Evolutionary conservation across 2,113 vertebrate species (phyloP).

Genomic region (Oreochromis aureus): DNA sequence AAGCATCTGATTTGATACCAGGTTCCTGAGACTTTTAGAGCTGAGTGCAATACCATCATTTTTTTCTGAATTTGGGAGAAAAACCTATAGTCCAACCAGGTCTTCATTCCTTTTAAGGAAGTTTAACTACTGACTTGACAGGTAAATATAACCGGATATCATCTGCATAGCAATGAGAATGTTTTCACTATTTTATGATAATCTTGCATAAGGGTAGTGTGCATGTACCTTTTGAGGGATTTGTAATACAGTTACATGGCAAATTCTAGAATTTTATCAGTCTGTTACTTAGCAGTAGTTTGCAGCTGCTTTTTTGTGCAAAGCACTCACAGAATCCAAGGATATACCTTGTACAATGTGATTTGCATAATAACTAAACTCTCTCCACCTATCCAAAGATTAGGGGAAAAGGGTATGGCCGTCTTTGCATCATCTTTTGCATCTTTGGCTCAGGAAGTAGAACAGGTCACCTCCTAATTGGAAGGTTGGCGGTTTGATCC

Average conservation of each 20-base stretch:
- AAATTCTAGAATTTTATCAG: not conserved
- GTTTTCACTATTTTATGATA: not conserved
- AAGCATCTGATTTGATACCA: not conserved
- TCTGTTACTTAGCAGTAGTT: not conserved
- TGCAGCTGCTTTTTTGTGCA: not conserved
- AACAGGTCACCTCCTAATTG: not conserved
- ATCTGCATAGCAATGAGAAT: not conserved
- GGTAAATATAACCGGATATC: not conserved
- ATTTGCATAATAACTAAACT: not conserved
- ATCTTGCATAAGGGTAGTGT: not conserved
- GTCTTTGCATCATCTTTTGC: not conserved
- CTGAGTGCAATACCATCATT: not conserved
- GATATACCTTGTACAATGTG: not conserved
- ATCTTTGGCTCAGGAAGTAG: not conserved
- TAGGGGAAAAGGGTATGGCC: rapidly evolving
- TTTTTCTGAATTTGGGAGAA: not conserved
- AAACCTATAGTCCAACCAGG: not conserved
- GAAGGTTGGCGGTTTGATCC: not conserved
- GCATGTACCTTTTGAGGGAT: not conserved
- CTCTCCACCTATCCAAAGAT: not conserved
- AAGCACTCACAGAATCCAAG: not conserved
- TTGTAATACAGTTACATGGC: not conserved
- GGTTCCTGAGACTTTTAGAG: not conserved
- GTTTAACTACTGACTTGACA: not conserved
- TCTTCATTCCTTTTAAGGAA: not conserved